Conservation (phyloP, 2,113 vertebrate species). For the Numida meleagris region DNA sequence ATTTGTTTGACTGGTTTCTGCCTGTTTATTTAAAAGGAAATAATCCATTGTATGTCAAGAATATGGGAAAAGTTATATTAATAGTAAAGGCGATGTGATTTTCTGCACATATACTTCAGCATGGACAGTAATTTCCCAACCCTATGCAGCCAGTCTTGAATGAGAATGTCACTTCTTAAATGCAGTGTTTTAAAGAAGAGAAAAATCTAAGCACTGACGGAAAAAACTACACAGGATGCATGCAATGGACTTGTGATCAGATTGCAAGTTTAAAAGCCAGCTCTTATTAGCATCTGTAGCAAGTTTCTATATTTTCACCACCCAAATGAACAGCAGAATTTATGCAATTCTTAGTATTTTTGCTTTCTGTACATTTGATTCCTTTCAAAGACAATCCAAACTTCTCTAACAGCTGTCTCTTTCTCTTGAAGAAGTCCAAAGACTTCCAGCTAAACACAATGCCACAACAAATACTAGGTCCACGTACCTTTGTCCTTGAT, state of each 20-base stretch:
- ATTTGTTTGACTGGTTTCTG: conserved; percentile 62
- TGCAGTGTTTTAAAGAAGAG: not conserved
- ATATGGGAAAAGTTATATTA: conserved; percentile 44
- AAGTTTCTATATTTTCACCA: not conserved
- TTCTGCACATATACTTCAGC: not conserved
- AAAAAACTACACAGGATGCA: not conserved
- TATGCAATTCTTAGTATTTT: not conserved
- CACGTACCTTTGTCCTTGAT: not conserved
- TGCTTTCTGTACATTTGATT: not conserved
- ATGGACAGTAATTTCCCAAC: not conserved
- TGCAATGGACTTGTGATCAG: not conserved
- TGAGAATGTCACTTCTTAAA: not conserved
- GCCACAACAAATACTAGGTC: not conserved
- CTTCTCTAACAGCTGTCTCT: not conserved
- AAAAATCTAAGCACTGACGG: not conserved
- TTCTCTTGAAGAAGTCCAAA: not conserved
- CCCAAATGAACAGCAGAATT: not conserved
- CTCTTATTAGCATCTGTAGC: not conserved
- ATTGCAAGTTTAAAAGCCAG: not conserved
- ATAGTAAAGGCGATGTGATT: conserved; percentile 25
- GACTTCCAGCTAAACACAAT: not conserved
- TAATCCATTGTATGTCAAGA: conserved; percentile 58
- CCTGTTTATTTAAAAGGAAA: conserved; percentile 65
- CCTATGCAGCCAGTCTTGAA: not conserved
- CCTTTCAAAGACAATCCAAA: not conserved